phyloP scores from a whole-genome alignment of 1,140 invertebrate species.

The Homalodisca vitripennis region DNA sequence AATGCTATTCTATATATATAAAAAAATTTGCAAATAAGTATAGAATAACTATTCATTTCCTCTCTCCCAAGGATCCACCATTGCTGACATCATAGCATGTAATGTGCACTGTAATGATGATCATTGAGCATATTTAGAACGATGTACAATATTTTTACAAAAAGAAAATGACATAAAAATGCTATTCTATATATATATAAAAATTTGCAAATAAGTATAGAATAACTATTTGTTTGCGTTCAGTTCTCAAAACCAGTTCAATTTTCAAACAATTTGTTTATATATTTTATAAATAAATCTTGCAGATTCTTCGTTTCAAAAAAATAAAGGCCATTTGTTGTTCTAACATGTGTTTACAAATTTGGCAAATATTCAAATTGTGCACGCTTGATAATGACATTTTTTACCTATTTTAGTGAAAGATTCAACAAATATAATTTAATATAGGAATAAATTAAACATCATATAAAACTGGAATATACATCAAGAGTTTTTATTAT shows the following conservation, averaged over 20 bases:
- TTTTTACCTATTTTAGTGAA: no score
- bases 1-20: neutral
- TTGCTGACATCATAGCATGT: conserved; percentile 72
- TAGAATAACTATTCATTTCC: conserved; percentile 56
- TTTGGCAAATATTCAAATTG: no score
- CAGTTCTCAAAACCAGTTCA: neutral
- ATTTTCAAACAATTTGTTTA: neutral
- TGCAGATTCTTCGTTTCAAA: neutral
- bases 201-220: conserved; percentile 33
- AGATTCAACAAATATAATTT: no score
- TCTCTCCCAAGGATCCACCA: conserved; percentile 59
- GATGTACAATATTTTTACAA: neutral
- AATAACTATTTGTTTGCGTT: conserved; percentile 59
- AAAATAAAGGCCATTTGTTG: neutral
- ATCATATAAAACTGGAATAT: no score
- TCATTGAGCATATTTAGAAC: neutral
- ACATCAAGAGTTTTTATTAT: no score
- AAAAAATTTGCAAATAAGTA: conserved; percentile 30
- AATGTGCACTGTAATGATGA: conserved; percentile 62
- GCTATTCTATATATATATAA: neutral
- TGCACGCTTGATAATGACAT: no score
- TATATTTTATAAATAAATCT: neutral
- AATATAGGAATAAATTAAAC: no score
- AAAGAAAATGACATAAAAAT: neutral
- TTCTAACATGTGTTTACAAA: no score